Conservation (phyloP, 2,797 vertebrate species). For the Poecilia gillii region DNA sequence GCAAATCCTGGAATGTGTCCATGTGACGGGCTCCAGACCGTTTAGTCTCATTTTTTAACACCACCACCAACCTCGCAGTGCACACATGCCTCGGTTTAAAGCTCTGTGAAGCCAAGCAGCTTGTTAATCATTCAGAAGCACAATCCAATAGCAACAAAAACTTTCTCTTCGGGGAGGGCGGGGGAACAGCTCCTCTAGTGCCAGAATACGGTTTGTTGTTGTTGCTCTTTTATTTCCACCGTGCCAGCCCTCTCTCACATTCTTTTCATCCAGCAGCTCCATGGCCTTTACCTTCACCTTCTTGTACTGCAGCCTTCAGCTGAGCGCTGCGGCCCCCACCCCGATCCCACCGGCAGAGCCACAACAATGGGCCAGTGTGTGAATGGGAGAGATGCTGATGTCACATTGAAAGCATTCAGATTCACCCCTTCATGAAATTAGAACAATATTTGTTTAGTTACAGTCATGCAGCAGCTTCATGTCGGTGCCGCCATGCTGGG, state of each 20-base stretch:
- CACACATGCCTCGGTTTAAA: slow-evolving; percentile 69
- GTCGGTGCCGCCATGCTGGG: slow-evolving; percentile 51
- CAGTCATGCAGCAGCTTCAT: slow-evolving; percentile 50
- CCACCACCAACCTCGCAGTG: slow-evolving; percentile 53
- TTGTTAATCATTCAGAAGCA: slow-evolving; percentile 77
- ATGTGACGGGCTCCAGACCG: slow-evolving; percentile 80
- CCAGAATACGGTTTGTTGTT: slow-evolving; percentile 34
- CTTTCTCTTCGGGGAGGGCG: slow-evolving; percentile 54
- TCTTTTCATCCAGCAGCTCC: slow-evolving; percentile 10
- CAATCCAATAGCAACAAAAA: slow-evolving; percentile 50
- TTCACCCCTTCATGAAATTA: slow-evolving; percentile 76
- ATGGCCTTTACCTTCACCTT: slow-evolving; percentile 25
- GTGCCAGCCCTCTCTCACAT: slow-evolving; percentile 6
- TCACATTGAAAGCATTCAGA: slow-evolving; percentile 81
- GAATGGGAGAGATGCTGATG: slow-evolving; percentile 75
- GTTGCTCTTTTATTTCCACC: slow-evolving; percentile 24
- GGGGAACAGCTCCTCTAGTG: slow-evolving; percentile 13
- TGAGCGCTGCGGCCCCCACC: slow-evolving; percentile 36
- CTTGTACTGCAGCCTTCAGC: slow-evolving; percentile 22
- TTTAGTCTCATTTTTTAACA: slow-evolving; percentile 75
- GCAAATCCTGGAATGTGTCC: slow-evolving; percentile 80
- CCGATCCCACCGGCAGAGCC: slow-evolving; percentile 42
- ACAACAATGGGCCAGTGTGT: slow-evolving; percentile 82
- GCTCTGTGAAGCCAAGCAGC: slow-evolving; percentile 59
- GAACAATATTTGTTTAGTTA: slow-evolving; percentile 85